Conservation (phyloP, 2,797 vertebrate genomes). For the Trematomus bernacchii region DNA sequence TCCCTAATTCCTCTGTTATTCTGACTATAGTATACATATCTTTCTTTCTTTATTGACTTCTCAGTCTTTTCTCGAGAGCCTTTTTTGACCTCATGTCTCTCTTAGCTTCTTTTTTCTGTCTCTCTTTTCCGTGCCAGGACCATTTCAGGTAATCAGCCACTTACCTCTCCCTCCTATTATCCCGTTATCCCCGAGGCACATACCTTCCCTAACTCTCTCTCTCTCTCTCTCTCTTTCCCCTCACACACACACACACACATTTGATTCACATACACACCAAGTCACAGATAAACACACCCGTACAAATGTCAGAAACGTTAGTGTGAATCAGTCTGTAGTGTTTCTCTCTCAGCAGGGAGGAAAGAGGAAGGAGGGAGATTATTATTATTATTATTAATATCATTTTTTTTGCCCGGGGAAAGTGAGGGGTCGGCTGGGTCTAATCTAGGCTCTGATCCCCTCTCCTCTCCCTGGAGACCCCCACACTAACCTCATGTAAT, state of each 20-base stretch:
- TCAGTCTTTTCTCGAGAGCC: too few relatives aligned
- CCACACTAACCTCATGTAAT: slow-evolving; percentile 81
- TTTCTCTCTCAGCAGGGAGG: slow-evolving; percentile 25
- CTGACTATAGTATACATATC: background rate
- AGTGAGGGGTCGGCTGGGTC: slow-evolving; percentile 71
- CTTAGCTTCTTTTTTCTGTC: slow-evolving; percentile 6
- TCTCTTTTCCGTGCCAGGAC: slow-evolving; percentile 56
- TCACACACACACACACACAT: background rate
- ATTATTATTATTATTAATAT: too few relatives aligned
- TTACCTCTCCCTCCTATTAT: slow-evolving; percentile 72
- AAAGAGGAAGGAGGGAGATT: background rate
- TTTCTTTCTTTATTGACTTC: background rate
- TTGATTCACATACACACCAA: too few relatives aligned
- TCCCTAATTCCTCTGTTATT: background rate
- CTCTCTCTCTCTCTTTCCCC: slow-evolving; percentile 19
- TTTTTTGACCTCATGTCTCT: background rate
- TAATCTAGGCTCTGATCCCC: slow-evolving; percentile 82
- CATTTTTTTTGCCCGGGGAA: slow-evolving; percentile 54
- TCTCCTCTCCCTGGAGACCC: slow-evolving; percentile 73
- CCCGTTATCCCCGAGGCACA: slow-evolving; percentile 65
- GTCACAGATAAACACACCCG: too few relatives aligned
- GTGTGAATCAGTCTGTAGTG: slow-evolving; percentile 57
- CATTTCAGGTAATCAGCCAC: slow-evolving; percentile 81
- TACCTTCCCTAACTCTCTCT: slow-evolving; percentile 52
- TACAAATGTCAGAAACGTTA: slow-evolving; percentile 6